Conservation (phyloP, 2,797 vertebrate species). For the Myioborus miniatus region DNA sequence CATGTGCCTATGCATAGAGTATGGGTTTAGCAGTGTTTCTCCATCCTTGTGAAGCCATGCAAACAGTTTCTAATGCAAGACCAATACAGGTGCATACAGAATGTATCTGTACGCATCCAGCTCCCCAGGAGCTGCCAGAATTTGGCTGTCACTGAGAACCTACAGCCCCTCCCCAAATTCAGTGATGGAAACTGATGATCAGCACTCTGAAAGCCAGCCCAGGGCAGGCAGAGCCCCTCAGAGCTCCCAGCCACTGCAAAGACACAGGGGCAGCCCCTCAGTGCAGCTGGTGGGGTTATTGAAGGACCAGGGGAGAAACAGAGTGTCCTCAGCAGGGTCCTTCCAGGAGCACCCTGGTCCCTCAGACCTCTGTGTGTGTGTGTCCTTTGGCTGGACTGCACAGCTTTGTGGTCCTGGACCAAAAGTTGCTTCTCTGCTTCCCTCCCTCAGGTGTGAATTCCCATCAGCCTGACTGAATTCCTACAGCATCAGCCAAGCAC, state of each 20-base stretch:
- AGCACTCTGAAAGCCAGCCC: not conserved
- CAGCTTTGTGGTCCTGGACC: not conserved
- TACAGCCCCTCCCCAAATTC: not conserved
- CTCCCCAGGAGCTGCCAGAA: not conserved
- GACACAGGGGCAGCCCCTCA: rapidly evolving
- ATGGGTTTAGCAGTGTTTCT: not conserved
- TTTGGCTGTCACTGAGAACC: not conserved
- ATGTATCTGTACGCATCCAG: rapidly evolving
- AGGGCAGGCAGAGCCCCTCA: not conserved
- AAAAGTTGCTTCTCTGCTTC: not conserved
- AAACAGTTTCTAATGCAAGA: not conserved
- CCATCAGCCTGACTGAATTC: not conserved
- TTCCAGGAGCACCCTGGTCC: not conserved
- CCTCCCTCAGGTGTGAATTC: rapidly evolving
- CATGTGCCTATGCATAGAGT: not conserved
- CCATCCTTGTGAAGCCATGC: not conserved
- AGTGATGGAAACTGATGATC: not conserved
- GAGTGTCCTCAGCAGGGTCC: not conserved
- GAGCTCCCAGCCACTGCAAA: not conserved
- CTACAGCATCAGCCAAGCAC: not conserved
- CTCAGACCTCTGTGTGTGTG: not conserved
- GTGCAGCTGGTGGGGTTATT: no score
- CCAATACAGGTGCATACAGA: rapidly evolving
- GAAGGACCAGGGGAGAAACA: not conserved
- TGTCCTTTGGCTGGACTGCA: not conserved